Percentiles rank a stretch among this genome's conserved stretches.
Evolutionary conservation across 92 coral and sea anemone genomes (phyloP).

Genomic region (Porites rus): DNA sequence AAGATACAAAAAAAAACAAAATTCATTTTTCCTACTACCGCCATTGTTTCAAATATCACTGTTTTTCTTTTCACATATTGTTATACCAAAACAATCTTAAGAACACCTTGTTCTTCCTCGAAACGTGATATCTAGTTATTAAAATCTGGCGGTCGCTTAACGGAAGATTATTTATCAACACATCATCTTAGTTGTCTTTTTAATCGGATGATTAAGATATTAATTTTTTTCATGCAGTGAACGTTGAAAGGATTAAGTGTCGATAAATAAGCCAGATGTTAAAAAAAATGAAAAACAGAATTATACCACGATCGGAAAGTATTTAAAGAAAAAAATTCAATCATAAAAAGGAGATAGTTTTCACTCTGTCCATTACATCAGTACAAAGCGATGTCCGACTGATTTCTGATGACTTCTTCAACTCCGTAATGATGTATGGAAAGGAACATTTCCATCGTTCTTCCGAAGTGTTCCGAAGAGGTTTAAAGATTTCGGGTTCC

Average conservation of each 20-base stretch:
- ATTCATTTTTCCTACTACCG: neutral
- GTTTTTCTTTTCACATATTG: neutral
- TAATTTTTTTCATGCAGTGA: constrained; percentile 6
- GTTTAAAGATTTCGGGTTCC: too few relatives aligned
- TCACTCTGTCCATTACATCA: too few relatives aligned
- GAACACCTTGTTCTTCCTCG: constrained; percentile 30
- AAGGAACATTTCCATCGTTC: too few relatives aligned
- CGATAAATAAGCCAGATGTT: constrained; percentile 28
- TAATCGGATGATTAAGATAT: constrained; percentile 42
- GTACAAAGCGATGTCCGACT: too few relatives aligned
- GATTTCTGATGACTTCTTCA: too few relatives aligned
- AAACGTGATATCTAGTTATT: constrained; percentile 17
- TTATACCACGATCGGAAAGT: too few relatives aligned
- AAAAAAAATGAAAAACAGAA: too few relatives aligned
- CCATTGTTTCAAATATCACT: neutral
- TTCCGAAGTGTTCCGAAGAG: too few relatives aligned
- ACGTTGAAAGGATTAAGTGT: neutral
- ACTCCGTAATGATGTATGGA: too few relatives aligned
- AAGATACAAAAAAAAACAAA: neutral
- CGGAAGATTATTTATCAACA: constrained; percentile 23
- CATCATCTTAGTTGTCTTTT: neutral
- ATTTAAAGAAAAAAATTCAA: too few relatives aligned
- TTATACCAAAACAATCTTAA: neutral
- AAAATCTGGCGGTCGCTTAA: constrained; percentile 34
- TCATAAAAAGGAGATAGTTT: too few relatives aligned